Conservation (phyloP, 2,888 invertebrate species). For the Drosophila tanythrix region DNA sequence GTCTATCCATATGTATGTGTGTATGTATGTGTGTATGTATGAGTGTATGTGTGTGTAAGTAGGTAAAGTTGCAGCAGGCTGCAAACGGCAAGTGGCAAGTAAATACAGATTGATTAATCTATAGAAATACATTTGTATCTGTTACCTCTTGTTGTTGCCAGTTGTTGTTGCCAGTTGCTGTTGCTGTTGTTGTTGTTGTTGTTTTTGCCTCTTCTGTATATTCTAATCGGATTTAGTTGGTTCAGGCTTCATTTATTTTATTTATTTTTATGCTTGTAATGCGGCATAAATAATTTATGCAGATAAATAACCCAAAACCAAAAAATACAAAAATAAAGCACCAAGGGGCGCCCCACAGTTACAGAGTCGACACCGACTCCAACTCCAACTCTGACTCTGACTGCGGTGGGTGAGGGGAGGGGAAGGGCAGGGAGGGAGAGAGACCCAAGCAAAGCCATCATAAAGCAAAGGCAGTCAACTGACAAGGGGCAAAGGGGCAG, state of each 20-base stretch:
- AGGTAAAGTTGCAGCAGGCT: constrained; percentile 48
- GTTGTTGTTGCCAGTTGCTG: background rate
- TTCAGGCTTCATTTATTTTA: constrained; percentile 77
- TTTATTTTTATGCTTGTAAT: constrained; percentile 82
- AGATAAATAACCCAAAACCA: constrained; percentile 77
- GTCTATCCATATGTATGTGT: background rate
- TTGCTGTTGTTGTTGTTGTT: background rate
- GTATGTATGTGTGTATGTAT: constrained; percentile 4
- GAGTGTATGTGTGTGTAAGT: constrained; percentile 20
- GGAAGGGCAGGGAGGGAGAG: background rate
- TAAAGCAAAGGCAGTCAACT: constrained; percentile 63
- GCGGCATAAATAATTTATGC: constrained; percentile 83
- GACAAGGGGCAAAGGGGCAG: constrained; percentile 5
- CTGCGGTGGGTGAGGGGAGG: background rate
- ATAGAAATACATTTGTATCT: constrained; percentile 79
- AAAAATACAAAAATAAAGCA: constrained; percentile 39
- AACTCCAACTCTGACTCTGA: background rate
- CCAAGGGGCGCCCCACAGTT: constrained; percentile 57
- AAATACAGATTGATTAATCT: constrained; percentile 75
- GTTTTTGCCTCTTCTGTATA: constrained; percentile 45
- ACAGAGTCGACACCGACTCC: constrained; percentile 2
- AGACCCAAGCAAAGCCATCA: constrained; percentile 60
- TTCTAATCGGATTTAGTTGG: constrained; percentile 80
- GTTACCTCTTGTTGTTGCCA: constrained; percentile 12
- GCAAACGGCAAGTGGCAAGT: constrained; percentile 34